These are phyloP conservation scores for Galaxea fascicularis DNA, from an alignment of 92 coral and sea anemone genomes.

Conservation along the genomic window DNA sequence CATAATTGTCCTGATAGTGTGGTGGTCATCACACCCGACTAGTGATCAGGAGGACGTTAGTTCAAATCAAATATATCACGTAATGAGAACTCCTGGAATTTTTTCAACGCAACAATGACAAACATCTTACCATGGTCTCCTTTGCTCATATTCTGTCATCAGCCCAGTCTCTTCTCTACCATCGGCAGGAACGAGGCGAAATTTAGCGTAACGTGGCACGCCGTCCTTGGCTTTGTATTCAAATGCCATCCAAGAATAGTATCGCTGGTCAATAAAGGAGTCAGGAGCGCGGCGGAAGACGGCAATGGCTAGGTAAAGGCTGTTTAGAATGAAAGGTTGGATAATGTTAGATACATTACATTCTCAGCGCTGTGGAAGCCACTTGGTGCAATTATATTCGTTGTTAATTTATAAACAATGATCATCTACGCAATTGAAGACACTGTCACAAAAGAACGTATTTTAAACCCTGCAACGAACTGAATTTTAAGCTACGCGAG, in stretches of 20 bases:
- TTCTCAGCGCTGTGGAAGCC: too few species aligned
- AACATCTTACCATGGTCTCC: constrained; percentile 73
- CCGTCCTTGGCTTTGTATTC: constrained; percentile 77
- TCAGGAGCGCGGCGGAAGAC: constrained; percentile 69
- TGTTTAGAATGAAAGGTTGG: neutral
- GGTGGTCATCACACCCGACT: too few species aligned
- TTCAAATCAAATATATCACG: too few species aligned
- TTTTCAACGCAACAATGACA: neutral
- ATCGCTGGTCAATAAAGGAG: constrained; percentile 74
- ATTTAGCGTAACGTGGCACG: constrained; percentile 72
- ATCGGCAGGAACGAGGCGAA: constrained; percentile 76
- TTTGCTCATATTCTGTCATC: constrained; percentile 77
- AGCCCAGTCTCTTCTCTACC: constrained; percentile 71
- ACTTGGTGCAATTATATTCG: too few species aligned
- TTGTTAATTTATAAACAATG: too few species aligned
- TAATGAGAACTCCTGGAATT: too few species aligned
- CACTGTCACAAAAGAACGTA: too few species aligned
- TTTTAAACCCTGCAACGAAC: too few species aligned
- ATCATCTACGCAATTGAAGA: too few species aligned
- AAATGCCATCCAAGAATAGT: constrained; percentile 76
- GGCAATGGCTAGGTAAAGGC: constrained; percentile 45
- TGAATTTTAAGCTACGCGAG: too few species aligned
- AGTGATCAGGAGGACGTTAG: too few species aligned
- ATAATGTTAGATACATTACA: neutral
- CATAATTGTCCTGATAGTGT: too few species aligned